Base-by-base conservation (phyloP, 2,113 vertebrate genomes). In the Anas platyrhynchos region DNA sequence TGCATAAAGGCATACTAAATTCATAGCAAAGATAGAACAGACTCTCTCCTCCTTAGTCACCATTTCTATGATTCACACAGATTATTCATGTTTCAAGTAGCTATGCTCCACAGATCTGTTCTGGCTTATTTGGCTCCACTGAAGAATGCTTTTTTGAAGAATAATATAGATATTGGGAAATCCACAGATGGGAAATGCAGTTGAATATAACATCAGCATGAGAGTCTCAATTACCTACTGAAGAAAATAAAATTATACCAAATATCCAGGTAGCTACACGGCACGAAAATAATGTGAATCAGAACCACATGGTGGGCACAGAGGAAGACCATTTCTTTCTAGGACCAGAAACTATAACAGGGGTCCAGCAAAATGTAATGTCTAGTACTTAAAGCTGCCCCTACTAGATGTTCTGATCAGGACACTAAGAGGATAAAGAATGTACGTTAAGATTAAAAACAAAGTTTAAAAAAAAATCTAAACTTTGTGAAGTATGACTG, bases 101-200 rank as follows among this genome's bases (percentile, higher is more conserved):
- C 48, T 80, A 65, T 31, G 58, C 46, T 94, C 66, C 76, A 90
- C 44, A 92, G 83, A 88, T 72, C 72, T 72, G 89, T 91, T 86
- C 83, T 96, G 88, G 52, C 46, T 92, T 95, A 78, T 95, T 58
- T 90, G 80, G 44, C 62, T 88, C 80, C 83, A 86, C 34, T 81
- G 86, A 93, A 93, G 76, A 80, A 79, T 46, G 58, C 11, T 3
- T 43, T 95, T 86, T 56, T 90, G 83, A 90, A 48, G 46, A 38
- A 4, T 78, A 78, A 44, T 61, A 48, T 41, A 89, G 72, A 54
- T 90, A 95, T 54, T 65, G 59, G 61, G 86, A 95, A 88, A 89
- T 72, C 86, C 92, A 86, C 54, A 92, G 73, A 88, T 75, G 54
- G 92, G 83, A 94, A 95, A 83, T 63, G 75, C 46, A 94, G 75